Evolutionary conservation across 2,797 vertebrate genomes (phyloP).

Genomic region (Tachyglossus aculeatus): DNA sequence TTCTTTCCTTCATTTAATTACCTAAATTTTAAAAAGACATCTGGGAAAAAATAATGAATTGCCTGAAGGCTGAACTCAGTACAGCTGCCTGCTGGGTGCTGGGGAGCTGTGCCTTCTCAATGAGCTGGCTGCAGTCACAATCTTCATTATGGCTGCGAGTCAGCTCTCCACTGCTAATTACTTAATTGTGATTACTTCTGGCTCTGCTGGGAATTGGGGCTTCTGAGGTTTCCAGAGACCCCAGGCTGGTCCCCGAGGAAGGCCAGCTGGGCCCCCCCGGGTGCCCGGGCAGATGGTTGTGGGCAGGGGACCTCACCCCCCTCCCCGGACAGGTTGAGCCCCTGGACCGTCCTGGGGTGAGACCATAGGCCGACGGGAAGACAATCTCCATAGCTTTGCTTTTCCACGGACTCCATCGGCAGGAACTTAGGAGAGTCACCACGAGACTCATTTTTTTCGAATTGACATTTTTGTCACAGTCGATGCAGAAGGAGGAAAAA

Average conservation of each 20-base stretch:
- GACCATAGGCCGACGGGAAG: not conserved
- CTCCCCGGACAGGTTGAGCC: not conserved
- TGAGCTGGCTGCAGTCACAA: conserved; percentile 40
- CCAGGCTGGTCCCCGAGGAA: conserved; percentile 14
- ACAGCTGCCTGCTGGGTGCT: conserved; percentile 55
- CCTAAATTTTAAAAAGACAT: conserved; percentile 59
- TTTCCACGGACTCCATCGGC: not conserved
- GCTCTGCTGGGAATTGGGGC: conserved; percentile 27
- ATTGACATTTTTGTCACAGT: conserved; percentile 60
- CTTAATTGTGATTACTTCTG: conserved; percentile 36
- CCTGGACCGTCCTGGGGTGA: fast-evolving
- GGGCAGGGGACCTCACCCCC: not conserved
- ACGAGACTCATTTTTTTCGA: conserved; percentile 40
- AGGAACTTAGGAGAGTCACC: conserved; percentile 39
- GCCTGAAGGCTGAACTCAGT: conserved; percentile 44
- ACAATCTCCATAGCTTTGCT: not conserved
- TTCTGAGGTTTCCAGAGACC: not conserved
- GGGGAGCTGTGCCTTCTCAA: conserved; percentile 33
- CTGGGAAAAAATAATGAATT: conserved; percentile 61
- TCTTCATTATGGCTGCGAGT: conserved; percentile 45
- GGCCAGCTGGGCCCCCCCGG: not conserved
- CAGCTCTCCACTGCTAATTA: conserved; percentile 56
- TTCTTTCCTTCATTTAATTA: conserved; percentile 59
- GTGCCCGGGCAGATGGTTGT: not conserved
- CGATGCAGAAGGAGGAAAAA: conserved; percentile 48